phyloP scores from a whole-genome alignment of 1,140 invertebrate species.

The Drosophila cardini region DNA sequence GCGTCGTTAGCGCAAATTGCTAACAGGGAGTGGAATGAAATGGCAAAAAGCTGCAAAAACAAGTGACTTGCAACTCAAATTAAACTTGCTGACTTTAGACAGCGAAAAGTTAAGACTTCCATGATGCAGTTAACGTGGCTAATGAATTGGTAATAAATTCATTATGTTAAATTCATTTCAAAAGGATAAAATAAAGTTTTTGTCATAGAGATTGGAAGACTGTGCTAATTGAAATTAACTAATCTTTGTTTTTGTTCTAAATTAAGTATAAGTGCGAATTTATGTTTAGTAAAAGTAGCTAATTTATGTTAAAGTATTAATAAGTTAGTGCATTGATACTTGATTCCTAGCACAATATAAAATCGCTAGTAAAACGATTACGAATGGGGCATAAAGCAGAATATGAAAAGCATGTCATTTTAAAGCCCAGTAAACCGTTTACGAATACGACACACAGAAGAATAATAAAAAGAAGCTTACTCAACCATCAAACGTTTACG shows the following conservation, averaged over 20 bases:
- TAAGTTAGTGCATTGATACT: too few relatives aligned
- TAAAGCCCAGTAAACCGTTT: not conserved
- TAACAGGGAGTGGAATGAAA: slow-evolving; percentile 36
- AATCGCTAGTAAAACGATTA: not conserved
- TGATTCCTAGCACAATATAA: too few relatives aligned
- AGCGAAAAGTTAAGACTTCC: too few relatives aligned
- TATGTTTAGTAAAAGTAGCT: too few relatives aligned
- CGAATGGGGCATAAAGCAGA: not conserved
- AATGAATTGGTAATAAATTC: slow-evolving; percentile 9
- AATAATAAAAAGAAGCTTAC: not conserved
- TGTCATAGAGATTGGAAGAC: too few relatives aligned
- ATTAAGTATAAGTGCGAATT: too few relatives aligned
- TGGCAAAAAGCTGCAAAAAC: slow-evolving; percentile 16
- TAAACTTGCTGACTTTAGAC: slow-evolving; percentile 14
- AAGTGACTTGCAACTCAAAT: slow-evolving; percentile 38
- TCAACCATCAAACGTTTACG: too few relatives aligned
- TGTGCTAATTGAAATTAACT: too few relatives aligned
- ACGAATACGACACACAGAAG: not conserved
- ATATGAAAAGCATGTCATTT: not conserved
- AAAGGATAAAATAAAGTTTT: too few relatives aligned
- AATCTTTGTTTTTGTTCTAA: too few relatives aligned
- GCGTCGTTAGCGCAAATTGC: slow-evolving; percentile 74
- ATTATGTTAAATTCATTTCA: slow-evolving; percentile 26
- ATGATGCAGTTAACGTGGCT: not conserved
- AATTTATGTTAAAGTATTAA: too few relatives aligned